Evolutionary conservation across 2,113 vertebrate species (phyloP), one percentile per base, ranked within the genome.

Genomic region (Lontra canadensis): DNA sequence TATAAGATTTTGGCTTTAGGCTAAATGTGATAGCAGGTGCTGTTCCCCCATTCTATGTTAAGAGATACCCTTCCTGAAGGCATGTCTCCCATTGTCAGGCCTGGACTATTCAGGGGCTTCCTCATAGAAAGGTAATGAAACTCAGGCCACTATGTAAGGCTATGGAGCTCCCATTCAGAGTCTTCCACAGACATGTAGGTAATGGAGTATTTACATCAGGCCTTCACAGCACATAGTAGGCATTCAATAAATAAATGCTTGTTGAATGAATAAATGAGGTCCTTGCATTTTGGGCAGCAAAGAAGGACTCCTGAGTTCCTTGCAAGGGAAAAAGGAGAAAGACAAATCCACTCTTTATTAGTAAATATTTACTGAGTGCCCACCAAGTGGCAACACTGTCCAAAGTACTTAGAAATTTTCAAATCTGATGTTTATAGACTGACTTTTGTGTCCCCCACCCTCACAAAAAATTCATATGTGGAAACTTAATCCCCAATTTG

Each of bases 181-280:
- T 88, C 29, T 84, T 65, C 17, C 59, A 90, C 18, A 73, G 49
- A 7, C 15, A 36, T 39, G 25, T 88, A 23, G 31, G 26, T 25
- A 84, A 11, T 74, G 11, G 17, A 23, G 39, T 93, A 8, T 31
- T 90, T 96, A 93, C 4, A 36, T 79, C 31, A 84, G 14, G 44
- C 74, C 55, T 88, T 80, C 10, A 74, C 8, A 15, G 15, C 18
- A 47, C 34, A 94, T 13, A 67, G 18, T 91, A 91, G 25, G 20
- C 23, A 93, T 88, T 97, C 63, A 91, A 29, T 88, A 79, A 88
- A 25, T 74, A 88, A 83, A 69, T 95, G 12, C 2, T 85, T 82
- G 1, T 82, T 71, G 31, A 65, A 73, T 57, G 18, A 81, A 88
- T 86, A 21, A 91, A 89, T 88, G 44, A 63, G 3, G 15, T n/a